A percentile compares a stretch with the other conserved stretches of the same genome.
Evolutionary conservation across 2,888 invertebrate genomes (phyloP).

Genomic region (Metacarcinus magister): DNA sequence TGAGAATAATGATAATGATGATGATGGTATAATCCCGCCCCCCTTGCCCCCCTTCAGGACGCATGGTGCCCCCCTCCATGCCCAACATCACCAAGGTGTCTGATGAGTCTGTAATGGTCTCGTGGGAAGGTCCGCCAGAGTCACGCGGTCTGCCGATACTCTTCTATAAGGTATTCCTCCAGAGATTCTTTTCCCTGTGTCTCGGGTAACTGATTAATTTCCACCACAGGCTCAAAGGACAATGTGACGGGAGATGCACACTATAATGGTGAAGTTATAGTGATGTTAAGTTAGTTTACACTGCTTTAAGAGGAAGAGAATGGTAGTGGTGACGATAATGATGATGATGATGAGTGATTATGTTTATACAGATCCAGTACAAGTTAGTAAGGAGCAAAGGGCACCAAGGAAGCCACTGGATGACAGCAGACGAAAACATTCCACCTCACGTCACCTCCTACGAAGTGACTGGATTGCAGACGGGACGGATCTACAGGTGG

Average conservation of each 20-base stretch:
- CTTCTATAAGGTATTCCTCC: slow-evolving; percentile 90
- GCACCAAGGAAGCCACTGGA: slow-evolving; percentile 87
- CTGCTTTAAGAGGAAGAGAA: background rate
- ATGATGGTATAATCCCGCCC: too few relatives aligned
- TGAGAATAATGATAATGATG: too few relatives aligned
- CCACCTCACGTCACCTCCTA: slow-evolving; percentile 90
- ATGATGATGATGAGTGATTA: background rate
- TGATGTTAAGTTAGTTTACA: background rate
- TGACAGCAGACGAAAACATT: slow-evolving; percentile 93
- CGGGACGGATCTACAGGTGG: slow-evolving; percentile 90
- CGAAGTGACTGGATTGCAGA: slow-evolving; percentile 90
- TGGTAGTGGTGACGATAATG: background rate
- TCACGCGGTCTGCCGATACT: slow-evolving; percentile 93
- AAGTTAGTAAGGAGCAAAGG: slow-evolving; percentile 86
- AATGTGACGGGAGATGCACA: too few relatives aligned
- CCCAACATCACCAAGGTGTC: slow-evolving; percentile 94
- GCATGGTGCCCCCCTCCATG: slow-evolving; percentile 93
- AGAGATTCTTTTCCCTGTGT: background rate
- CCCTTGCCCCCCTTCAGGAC: slow-evolving; percentile 85
- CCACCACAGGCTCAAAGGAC: too few relatives aligned
- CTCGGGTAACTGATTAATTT: background rate
- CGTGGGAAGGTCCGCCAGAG: slow-evolving; percentile 90
- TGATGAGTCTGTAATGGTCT: slow-evolving; percentile 95
- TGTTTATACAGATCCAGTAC: slow-evolving; percentile 87
- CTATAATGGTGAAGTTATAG: background rate